Conservation (phyloP, 2,113 vertebrate genomes). For the Dascyllus trimaculatus region DNA sequence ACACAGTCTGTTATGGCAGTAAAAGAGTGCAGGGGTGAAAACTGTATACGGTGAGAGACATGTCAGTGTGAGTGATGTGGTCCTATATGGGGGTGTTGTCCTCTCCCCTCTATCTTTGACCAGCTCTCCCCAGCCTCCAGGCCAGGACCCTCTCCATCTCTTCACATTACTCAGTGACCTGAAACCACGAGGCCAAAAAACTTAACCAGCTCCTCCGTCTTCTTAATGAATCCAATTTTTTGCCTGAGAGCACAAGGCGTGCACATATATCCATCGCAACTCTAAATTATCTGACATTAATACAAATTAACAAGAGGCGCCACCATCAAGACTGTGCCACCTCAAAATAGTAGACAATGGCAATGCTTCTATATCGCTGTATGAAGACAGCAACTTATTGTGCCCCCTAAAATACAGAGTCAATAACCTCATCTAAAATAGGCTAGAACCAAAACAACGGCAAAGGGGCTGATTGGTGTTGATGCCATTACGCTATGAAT, state of each 20-base stretch:
- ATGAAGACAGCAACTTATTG: slow-evolving; percentile 60
- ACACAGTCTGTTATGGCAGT: slow-evolving; percentile 48
- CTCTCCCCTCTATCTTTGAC: slow-evolving; percentile 65
- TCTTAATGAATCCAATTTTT: slow-evolving; percentile 88
- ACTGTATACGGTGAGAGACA: slow-evolving; percentile 56
- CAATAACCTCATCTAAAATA: slow-evolving; percentile 74
- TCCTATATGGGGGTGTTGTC: slow-evolving; percentile 60
- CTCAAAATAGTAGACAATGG: slow-evolving; percentile 55
- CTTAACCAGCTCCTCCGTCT: slow-evolving; percentile 79
- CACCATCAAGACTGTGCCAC: slow-evolving; percentile 61
- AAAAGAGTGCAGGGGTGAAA: slow-evolving; percentile 47
- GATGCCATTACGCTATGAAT: slow-evolving; percentile 74
- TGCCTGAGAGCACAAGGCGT: slow-evolving; percentile 82
- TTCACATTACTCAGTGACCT: slow-evolving; percentile 84
- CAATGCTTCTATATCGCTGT: slow-evolving; percentile 67
- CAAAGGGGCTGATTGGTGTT: slow-evolving; percentile 63
- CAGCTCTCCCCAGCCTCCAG: slow-evolving; percentile 53
- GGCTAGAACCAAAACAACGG: slow-evolving; percentile 76
- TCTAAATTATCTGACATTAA: slow-evolving; percentile 85
- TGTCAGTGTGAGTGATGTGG: slow-evolving; percentile 74
- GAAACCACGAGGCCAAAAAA: slow-evolving; percentile 80
- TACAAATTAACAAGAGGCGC: slow-evolving; percentile 83
- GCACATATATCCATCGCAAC: slow-evolving; percentile 77
- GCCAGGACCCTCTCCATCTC: slow-evolving; percentile 78
- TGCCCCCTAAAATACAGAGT: slow-evolving; percentile 56